A percentile compares a stretch with the other conserved stretches of the same genome.
Conservation (phyloP, 92 coral and sea anemone genomes). For the Zoanthus solanderi region DNA sequence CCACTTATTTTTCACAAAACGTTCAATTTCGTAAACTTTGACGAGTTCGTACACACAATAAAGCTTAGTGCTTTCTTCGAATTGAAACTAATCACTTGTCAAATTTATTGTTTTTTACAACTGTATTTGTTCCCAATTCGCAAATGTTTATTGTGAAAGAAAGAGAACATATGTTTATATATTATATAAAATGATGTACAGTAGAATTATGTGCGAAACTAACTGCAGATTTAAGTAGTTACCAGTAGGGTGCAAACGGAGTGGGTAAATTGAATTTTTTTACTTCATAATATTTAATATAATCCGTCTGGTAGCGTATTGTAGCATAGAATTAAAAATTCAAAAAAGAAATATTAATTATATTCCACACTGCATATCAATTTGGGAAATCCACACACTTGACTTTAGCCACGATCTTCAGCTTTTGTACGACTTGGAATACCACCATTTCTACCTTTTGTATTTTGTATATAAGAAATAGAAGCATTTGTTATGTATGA, state of each 20-base stretch:
- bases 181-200: neutral
- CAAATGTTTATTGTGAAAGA: neutral
- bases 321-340: neutral
- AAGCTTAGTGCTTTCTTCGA: neutral
- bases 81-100: neutral
- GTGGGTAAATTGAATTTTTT: too few species aligned
- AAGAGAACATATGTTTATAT: neutral
- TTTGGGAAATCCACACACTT: neutral
- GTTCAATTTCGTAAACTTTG: neutral
- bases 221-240: neutral
- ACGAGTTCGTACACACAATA: neutral
- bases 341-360: neutral
- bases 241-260: neutral
- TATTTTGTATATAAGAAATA: conserved; percentile 8
- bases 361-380: neutral
- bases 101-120: neutral
- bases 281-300: too few species aligned
- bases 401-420: neutral
- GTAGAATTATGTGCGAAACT: neutral
- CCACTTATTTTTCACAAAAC: neutral
- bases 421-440: neutral
- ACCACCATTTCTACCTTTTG: conserved; percentile 2
- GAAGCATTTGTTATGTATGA: conserved; percentile 19
- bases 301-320: too few species aligned
- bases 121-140: neutral